phyloP scores from a whole-genome alignment of 2,797 vertebrate genomes.

The Pyrrhura leucotis region DNA sequence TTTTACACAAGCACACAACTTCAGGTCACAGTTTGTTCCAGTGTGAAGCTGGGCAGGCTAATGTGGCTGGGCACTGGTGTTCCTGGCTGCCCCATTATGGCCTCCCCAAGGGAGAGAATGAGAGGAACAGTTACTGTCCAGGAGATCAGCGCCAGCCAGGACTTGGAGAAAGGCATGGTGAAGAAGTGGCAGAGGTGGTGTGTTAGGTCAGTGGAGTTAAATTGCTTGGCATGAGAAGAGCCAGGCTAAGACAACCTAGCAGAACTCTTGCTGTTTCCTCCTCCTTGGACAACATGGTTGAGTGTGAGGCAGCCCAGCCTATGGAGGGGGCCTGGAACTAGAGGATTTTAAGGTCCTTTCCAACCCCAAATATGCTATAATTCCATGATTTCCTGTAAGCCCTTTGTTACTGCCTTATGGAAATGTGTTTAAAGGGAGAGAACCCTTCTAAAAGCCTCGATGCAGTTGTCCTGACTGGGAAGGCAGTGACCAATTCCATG shows the following conservation, averaged over 20 bases:
- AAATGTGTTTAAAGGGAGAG: not conserved
- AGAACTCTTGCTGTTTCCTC: not conserved
- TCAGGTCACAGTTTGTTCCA: not conserved
- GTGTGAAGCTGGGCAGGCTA: not conserved
- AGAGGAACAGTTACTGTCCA: not conserved
- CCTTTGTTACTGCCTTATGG: fast-evolving
- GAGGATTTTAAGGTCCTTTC: not conserved
- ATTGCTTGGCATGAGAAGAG: not conserved
- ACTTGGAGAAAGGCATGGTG: fast-evolving
- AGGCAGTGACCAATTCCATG: too few species aligned
- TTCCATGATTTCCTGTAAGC: not conserved
- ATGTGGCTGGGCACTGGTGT: not conserved
- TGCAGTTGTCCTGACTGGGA: fast-evolving
- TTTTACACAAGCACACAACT: not conserved
- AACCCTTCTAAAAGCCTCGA: fast-evolving
- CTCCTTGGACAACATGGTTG: not conserved
- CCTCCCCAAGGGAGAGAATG: not conserved
- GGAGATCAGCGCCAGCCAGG: too few species aligned
- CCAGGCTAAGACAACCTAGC: fast-evolving
- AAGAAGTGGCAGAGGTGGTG: not conserved
- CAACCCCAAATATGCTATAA: not conserved
- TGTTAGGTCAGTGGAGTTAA: not conserved
- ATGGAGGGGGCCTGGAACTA: not conserved
- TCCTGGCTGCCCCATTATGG: not conserved
- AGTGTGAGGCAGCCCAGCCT: not conserved